Evolutionary conservation across 2,797 vertebrate species (phyloP), one percentile per base, ranked within the genome.

Genomic region (Podarcis siculus): DNA sequence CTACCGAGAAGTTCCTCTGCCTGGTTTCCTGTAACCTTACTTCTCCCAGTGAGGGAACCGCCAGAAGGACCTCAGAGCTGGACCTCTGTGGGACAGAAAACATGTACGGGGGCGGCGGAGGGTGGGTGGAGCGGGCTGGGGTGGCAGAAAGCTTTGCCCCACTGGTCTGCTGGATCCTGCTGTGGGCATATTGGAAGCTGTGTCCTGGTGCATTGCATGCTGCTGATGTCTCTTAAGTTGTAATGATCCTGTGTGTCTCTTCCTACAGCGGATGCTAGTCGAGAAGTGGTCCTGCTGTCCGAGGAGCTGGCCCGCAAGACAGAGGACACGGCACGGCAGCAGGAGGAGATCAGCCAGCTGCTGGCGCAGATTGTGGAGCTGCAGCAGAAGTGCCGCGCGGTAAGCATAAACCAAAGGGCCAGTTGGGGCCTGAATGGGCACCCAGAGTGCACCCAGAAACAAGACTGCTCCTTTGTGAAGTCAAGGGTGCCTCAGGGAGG

Each of bases 331-430:
- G 91, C 97, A 0, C 95, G 97, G 79, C 98, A 98, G 94, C 97
- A 98, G 96, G 98, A 98, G 83, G 98, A 99, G 96, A 98, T 98
- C 93, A 97, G 97, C 72, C 95, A 93, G 19, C 97, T 99, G 85
- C 97, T 98, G 76, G 97, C 96, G 1, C 98, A 98, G 95, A 97
- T 98, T 0, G 97, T 97, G 2, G 97, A 98, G 35, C 97, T 98
- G 78, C 98, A 98, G 95, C 97, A 97, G 15, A 97, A 97, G 30
- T 98, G 98, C 90, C 98, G 97, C 89, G 85, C 23, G 90, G 98
- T 99, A 94, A 97, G 23, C 4, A 23, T 19, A 35, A 0, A 0
- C 0, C 19, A 23, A 64, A 64, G 19, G 21, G 10, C 4, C 2
- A 10, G 37, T 5, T 25, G 2, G 7, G 7, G 37, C 80, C 12